Base-by-base conservation (phyloP, 2,797 vertebrate species). In the Ciconia nigra region DNA sequence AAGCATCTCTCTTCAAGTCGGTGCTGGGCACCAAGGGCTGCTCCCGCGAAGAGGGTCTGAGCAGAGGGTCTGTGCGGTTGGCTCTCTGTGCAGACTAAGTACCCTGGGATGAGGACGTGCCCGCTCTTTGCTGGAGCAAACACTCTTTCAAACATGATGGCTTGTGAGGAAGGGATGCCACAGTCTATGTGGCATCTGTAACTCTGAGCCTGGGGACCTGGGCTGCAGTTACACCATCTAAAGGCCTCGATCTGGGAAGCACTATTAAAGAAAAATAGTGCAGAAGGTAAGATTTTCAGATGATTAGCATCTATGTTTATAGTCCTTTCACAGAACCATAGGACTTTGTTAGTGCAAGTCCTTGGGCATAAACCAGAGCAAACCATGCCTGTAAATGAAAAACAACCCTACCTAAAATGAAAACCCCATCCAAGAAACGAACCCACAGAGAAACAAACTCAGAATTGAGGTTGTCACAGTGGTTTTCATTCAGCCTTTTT, bases 301-400 rank as follows among this genome's bases (percentile, higher is more conserved):
- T 69, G 11, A 79, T 87, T 52, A 73, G 11, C 47, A 37, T 67
- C 44, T 66, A 5, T 59, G 52, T 73, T 89, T 89, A 42, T 66
- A 67, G 9, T 77, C 24, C 86, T 79, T 57, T 89, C 67, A 57
- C 35, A 81, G 76, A 93, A 87, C 77, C 44, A 0, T 87, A 26
- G 22, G 73, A 66, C 85, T 90, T 83, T 84, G 65, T 84, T 79
- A 88, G 57, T 63, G 13, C 31, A 72, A 88, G 46, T 76, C 62
- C 58, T 90, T 94, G 83, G 69, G 85, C 66, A 82, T 70, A 69
- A 96, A 95, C 70, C 80, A 96, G 95, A 89, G 79, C 58, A 96
- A 92, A 87, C 70, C 24, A 24, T 67, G 63, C 71, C 63, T 90
- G 63, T 55, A 84, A 95, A 85, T 82, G 6, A 89, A 92, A 96